Base-by-base conservation (phyloP, 2,113 vertebrate genomes). In the Sylvilagus bachmani region DNA sequence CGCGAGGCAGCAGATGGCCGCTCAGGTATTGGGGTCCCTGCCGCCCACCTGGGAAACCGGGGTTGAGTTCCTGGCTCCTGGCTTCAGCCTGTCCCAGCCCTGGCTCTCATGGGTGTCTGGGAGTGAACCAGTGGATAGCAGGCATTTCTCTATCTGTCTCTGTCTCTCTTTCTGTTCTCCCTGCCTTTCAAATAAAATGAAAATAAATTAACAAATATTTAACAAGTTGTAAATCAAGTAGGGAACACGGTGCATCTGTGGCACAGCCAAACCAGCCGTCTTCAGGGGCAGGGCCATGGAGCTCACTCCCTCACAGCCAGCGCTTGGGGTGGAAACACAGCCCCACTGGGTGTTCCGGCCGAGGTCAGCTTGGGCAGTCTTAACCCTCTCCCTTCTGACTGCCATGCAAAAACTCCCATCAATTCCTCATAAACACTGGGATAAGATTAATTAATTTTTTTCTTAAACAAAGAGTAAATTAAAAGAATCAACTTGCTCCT, bases 381-480 rank as follows among this genome's bases (percentile, higher is more conserved):
- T 97, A 97, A 97, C 95, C 97, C 97, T 97, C 92, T 98, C 96
- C 75, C 85, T 98, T 96, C 97, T 94, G 94, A 98, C 85, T 95
- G 36, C 89, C 97, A 96, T 88, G 92, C 67, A 97, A 95, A 98
- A 77, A 98, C 78, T 98, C 97, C 98, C 98, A 98, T 98, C 98
- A 98, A 98, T 98, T 98, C 97, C 98, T 98, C 97, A 98, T 98
- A 98, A 98, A 98, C 97, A 98, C 98, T 98, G 96, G 97, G 96
- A 98, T 98, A 97, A 97, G 97, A 98, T 98, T 98, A 98, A 98
- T 98, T 98, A 98, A 95, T 98, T 98, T 98, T 96, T 97, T 97
- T 90, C 97, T 98, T 98, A 98, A 98, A 98, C 98, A 98, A 98
- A 98, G 97, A 98, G 94, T 97, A 98, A 98, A 98, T 99, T 98